A percentile compares a stretch with the other conserved stretches of the same genome.
These are phyloP conservation scores for Centropristis striata DNA, from an alignment of 2,113 vertebrate genomes.

Conservation along the genomic window DNA sequence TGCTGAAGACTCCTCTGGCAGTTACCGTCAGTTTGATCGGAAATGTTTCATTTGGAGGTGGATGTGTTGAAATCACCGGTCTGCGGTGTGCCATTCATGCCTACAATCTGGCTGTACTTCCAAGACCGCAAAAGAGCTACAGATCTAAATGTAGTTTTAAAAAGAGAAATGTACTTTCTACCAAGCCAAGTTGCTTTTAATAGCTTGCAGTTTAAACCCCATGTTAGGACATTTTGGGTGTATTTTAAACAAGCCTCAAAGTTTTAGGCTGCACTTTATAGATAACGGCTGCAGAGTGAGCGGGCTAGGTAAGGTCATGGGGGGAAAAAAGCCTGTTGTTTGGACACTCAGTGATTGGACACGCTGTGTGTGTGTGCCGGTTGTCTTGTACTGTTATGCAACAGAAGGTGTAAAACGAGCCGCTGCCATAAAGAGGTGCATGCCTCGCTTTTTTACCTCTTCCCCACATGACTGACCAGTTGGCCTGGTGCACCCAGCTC, in stretches of 20 bases:
- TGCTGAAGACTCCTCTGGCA: constrained; percentile 9
- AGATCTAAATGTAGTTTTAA: constrained; percentile 29
- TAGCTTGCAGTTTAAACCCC: constrained; percentile 40
- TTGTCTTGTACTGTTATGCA: constrained; percentile 61
- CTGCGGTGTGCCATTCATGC: constrained; percentile 45
- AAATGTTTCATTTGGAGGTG: constrained; percentile 48
- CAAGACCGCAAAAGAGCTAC: constrained; percentile 33
- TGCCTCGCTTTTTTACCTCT: constrained; percentile 36
- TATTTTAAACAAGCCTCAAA: constrained; percentile 38
- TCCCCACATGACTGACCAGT: constrained; percentile 57
- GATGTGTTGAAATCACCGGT: constrained; percentile 50
- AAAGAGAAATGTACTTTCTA: constrained; percentile 38
- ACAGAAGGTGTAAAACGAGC: constrained; percentile 73
- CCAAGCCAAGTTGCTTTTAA: constrained; percentile 37
- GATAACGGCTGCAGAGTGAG: constrained; percentile 27
- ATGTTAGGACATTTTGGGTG: constrained; percentile 28
- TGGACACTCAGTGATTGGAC: constrained; percentile 14
- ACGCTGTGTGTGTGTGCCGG: background rate
- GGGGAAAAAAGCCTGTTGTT: constrained; percentile 59
- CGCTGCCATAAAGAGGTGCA: constrained; percentile 66
- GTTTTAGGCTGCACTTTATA: constrained; percentile 28
- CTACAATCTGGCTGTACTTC: constrained; percentile 23
- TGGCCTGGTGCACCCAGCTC: constrained; percentile 47
- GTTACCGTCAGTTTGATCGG: constrained; percentile 28
- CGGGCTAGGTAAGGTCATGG: constrained; percentile 47